Evolutionary conservation across 2,888 invertebrate species (phyloP).

Genomic region (Girardia tigrina): DNA sequence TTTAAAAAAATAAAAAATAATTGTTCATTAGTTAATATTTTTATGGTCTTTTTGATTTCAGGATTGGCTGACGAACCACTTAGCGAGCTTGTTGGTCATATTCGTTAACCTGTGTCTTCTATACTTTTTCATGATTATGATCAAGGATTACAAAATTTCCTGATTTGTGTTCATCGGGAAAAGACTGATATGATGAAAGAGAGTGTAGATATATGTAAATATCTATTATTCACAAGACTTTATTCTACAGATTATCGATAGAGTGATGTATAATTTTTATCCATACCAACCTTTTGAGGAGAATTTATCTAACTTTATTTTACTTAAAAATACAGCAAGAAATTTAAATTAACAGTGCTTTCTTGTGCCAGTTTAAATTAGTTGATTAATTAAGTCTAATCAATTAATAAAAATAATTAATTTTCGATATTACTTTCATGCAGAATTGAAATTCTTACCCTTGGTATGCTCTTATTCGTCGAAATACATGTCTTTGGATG

Average conservation of each 20-base stretch:
- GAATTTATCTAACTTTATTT: no score
- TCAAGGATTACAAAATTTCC: conserved; percentile 11
- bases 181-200: background rate
- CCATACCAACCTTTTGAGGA: no score
- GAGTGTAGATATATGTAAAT: conserved; percentile 14
- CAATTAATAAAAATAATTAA: background rate
- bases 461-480: background rate
- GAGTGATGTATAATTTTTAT: background rate
- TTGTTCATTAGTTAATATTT: no score
- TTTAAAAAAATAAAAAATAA: no score
- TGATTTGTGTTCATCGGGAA: background rate
- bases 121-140: background rate
- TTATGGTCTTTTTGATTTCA: background rate
- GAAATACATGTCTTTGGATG: conserved; percentile 16
- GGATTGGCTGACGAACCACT: background rate
- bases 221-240: background rate
- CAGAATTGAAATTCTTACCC: background rate
- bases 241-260: background rate
- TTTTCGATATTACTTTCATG: conserved; percentile 15
- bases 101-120: background rate
- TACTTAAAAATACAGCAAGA: no score
- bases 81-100: background rate
- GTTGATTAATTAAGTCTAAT: background rate
- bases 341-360: background rate
- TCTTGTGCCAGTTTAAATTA: conserved; percentile 2